Percentiles rank a stretch among this genome's conserved stretches.
Conservation (phyloP, 2,888 invertebrate genomes). For the Petrophora chlorosata region DNA sequence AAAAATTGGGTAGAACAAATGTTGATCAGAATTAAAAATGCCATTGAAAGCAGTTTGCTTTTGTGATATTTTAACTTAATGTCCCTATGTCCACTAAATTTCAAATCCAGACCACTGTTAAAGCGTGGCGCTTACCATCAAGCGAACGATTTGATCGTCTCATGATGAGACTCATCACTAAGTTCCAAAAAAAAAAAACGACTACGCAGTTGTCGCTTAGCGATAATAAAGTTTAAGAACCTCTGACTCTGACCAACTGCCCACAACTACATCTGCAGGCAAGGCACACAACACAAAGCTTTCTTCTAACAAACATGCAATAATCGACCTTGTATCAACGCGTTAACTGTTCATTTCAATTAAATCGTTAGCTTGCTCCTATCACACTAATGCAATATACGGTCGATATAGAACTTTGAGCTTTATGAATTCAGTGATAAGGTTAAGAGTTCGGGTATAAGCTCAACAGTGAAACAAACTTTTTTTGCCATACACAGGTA, state of each 20-base stretch:
- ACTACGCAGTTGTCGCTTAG: not conserved
- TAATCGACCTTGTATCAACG: constrained; percentile 19
- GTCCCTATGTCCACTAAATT: too few relatives aligned
- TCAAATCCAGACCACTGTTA: too few relatives aligned
- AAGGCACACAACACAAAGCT: constrained; percentile 58
- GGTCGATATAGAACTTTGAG: constrained; percentile 25
- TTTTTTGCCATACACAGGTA: constrained; percentile 78
- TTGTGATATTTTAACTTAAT: too few relatives aligned
- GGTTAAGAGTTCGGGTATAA: constrained; percentile 33
- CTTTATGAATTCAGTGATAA: constrained; percentile 5
- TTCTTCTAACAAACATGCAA: constrained; percentile 36
- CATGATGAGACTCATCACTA: too few relatives aligned
- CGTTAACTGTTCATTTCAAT: constrained; percentile 36
- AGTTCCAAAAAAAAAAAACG: too few relatives aligned
- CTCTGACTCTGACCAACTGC: constrained; percentile 73
- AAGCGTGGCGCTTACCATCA: too few relatives aligned
- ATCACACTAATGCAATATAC: constrained; percentile 63
- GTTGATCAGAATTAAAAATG: too few relatives aligned
- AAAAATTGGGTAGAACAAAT: too few relatives aligned
- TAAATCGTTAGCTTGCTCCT: constrained; percentile 38
- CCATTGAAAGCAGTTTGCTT: too few relatives aligned
- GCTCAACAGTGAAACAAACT: constrained; percentile 56
- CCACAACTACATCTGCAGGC: constrained; percentile 65
- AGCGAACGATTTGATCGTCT: too few relatives aligned
- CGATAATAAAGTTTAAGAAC: constrained; percentile 56